Evolutionary conservation across 2,113 vertebrate genomes (phyloP).

Genomic region (Catharus fuscescens): DNA sequence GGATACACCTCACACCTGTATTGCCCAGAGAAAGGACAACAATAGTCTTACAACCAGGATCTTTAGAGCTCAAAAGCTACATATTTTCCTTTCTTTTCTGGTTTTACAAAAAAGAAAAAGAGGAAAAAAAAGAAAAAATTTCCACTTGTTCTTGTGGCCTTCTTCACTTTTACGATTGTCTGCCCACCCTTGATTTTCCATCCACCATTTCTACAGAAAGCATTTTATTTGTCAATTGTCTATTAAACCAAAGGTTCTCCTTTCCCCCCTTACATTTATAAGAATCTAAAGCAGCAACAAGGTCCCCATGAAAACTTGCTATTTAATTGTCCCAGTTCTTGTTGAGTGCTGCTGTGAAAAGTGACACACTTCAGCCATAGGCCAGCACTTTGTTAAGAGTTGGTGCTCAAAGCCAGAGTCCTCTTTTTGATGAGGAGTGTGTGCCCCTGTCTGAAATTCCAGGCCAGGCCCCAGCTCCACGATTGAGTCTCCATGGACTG

Average conservation of each 20-base stretch:
- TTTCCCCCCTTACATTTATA: constrained; percentile 72
- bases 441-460: background rate
- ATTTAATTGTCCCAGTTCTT: constrained; percentile 84
- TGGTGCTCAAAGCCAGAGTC: constrained; percentile 42
- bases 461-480: background rate
- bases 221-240: constrained; percentile 59
- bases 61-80: constrained; percentile 59
- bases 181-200: constrained; percentile 75
- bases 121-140: background rate
- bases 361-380: constrained; percentile 87
- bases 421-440: constrained; percentile 34
- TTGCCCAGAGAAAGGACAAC: constrained; percentile 74
- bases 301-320: constrained; percentile 87
- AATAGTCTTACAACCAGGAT: constrained; percentile 61
- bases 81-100: constrained; percentile 25
- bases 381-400: constrained; percentile 75
- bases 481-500: background rate
- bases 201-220: constrained; percentile 65
- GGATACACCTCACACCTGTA: constrained; percentile 53
- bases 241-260: constrained; percentile 69
- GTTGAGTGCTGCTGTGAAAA: constrained; percentile 87
- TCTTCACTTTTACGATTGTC: constrained; percentile 79
- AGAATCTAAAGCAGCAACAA: constrained; percentile 91
- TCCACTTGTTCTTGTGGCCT: constrained; percentile 84
- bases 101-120: background rate